Percentiles rank a stretch among this genome's conserved stretches.
Evolutionary conservation across 2,888 invertebrate genomes (phyloP).

Genomic region (Gastrophysa polygoni): DNA sequence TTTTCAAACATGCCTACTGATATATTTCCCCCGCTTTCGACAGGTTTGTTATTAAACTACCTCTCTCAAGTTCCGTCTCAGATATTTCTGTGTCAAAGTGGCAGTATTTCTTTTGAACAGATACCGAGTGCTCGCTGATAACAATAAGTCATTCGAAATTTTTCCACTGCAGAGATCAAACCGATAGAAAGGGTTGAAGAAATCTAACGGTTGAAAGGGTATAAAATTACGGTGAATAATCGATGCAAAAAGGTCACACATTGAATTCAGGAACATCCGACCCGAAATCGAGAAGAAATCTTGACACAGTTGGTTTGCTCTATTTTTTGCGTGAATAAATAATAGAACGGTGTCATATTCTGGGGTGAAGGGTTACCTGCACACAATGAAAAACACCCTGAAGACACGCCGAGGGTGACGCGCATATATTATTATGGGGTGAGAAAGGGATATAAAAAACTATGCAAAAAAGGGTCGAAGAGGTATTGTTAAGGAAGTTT

Average conservation of each 20-base stretch:
- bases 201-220: background rate
- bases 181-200: background rate
- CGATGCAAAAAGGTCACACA: background rate
- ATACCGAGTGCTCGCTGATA: background rate
- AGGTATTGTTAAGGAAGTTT: constrained; percentile 46
- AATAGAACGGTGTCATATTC: constrained; percentile 60
- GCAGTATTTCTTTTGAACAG: background rate
- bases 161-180: background rate
- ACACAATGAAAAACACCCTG: constrained; percentile 59
- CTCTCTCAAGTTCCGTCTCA: background rate
- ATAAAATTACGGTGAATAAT: background rate
- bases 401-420: constrained; percentile 58
- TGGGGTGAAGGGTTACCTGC: constrained; percentile 57
- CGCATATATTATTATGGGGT: constrained; percentile 57
- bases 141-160: constrained; percentile 1
- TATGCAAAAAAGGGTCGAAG: constrained; percentile 58
- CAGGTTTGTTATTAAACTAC: background rate
- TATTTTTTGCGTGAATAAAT: constrained; percentile 55
- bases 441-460: constrained; percentile 58
- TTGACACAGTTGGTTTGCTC: constrained; percentile 61
- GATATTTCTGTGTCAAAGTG: background rate
- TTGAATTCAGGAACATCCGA: constrained; percentile 28
- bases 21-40: background rate
- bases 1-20: no score
- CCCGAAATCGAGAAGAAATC: constrained; percentile 48